Conservation (phyloP, 2,113 vertebrate genomes). For the Piliocolobus tephrosceles region DNA sequence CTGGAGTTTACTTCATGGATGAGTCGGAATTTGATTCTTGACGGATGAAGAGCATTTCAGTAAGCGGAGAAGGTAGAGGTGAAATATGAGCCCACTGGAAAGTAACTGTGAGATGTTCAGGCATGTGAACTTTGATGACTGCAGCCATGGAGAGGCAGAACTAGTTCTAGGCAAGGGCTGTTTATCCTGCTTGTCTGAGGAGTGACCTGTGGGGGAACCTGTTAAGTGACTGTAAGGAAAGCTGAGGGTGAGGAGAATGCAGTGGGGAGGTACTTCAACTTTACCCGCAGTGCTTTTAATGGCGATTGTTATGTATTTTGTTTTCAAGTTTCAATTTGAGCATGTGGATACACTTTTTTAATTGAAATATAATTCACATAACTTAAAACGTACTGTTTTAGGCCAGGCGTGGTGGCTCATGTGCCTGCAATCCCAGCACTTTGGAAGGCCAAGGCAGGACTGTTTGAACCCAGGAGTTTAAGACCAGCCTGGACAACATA, state of each 20-base stretch:
- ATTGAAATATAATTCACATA: background rate
- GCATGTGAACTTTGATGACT: conserved; percentile 11
- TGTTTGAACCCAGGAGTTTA: no score
- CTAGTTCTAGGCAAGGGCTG: background rate
- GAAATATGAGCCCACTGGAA: conserved; percentile 21
- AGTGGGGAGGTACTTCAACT: no score
- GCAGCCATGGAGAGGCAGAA: background rate
- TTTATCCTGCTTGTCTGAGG: conserved; percentile 13
- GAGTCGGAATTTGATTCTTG: conserved; percentile 14
- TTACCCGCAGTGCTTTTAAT: background rate
- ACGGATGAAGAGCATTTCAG: background rate
- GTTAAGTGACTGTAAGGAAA: background rate
- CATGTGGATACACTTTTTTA: background rate
- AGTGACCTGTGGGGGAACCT: background rate
- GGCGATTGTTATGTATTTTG: background rate
- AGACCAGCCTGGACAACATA: no score
- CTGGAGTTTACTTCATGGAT: background rate
- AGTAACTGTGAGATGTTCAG: background rate
- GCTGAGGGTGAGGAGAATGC: no score
- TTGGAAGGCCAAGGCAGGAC: no score
- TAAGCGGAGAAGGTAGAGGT: background rate
- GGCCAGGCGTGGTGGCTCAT: no score
- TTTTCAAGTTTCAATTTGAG: background rate
- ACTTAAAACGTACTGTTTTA: background rate
- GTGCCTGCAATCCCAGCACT: no score